Conservation (phyloP, 2,797 vertebrate genomes). For the Oreonectes daqikongensis region DNA sequence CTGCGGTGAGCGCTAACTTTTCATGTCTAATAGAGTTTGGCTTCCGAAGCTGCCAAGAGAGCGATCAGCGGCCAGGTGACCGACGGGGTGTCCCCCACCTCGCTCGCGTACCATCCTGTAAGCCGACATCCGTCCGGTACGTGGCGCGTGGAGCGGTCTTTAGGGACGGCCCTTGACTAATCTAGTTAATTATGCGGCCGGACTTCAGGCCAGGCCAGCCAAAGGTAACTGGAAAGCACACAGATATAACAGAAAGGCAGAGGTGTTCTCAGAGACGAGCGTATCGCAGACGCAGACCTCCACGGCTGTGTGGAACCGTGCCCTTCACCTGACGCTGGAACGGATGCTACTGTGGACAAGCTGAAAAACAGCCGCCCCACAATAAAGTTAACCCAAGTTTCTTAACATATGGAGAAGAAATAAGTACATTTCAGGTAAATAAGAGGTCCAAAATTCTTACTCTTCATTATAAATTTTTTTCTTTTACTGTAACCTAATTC, state of each 20-base stretch:
- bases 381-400: conserved; percentile 10
- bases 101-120: conserved; percentile 4
- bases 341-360: background rate
- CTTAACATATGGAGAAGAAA: background rate
- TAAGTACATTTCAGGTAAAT: too few species aligned
- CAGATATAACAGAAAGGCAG: conserved; percentile 36
- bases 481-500: background rate
- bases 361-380: background rate
- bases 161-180: conserved; percentile 44
- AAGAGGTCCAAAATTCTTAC: too few species aligned
- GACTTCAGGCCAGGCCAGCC: conserved; percentile 27
- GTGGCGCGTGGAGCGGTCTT: conserved; percentile 13
- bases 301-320: conserved; percentile 15
- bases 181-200: conserved; percentile 49
- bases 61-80: conserved; percentile 43
- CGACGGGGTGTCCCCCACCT: conserved; percentile 24
- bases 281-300: conserved; percentile 36
- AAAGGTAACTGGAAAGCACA: conserved; percentile 51
- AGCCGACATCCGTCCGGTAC: conserved; percentile 42
- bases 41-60: conserved; percentile 37
- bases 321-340: conserved; percentile 30
- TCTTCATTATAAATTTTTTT: too few species aligned
- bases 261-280: conserved; percentile 15
- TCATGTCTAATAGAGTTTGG: conserved; percentile 50
- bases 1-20: conserved; percentile 42